Base-by-base conservation (phyloP, 2,113 vertebrate genomes). In the Takifugu flavidus region DNA sequence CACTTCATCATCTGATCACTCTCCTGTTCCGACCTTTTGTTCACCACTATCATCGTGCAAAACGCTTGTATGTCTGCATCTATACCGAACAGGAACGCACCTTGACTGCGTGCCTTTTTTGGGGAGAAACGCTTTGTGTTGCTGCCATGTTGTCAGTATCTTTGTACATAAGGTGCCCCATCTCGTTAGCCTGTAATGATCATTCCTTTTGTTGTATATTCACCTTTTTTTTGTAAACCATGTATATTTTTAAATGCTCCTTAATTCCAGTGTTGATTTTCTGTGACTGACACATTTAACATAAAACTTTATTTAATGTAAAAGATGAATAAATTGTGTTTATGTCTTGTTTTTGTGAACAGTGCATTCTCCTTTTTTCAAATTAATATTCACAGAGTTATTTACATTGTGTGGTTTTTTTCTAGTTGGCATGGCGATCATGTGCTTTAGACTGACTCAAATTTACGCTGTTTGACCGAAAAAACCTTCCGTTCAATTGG, bases 241-340 rank as follows among this genome's bases (percentile, higher is more conserved):
- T 52, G 65, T 45, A 1, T 20, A 53, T 56, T 60, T 62, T 59
- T 26, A 58, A 45, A 25, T 61, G 28, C 15, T 46, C 20, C 46
- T 28, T 4, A 0, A 62, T 77, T 70, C 66, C 53, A 46, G 26
- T 15, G 2, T 53, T 66, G 14, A 42, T 74, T 64, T 70, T 56
- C 14, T 43, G 1, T 78, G 25, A 65, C 62, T 13, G 13, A 14
- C 68, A 27, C 49, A 44, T n/a, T n/a, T n/a, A n/a, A n/a, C n/a
- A 34, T 64, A 25, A 61, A 65, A 28, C 3, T 53, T 73, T 45
- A 72, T 65, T 75, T 59, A 70, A 75, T 55, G 59, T 75, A 53
- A 42, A 52, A 68, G 60, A 56, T 53, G 3, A 78, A 71, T 74
- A 70, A 82, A 65, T 0, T 14, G 1, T 11, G 25, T 47, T 47